Percentiles rank a stretch among this genome's conserved stretches.
Conservation (phyloP, 53 echinoderm and acorn worm species). For the Mesocentrotus franciscanus region DNA sequence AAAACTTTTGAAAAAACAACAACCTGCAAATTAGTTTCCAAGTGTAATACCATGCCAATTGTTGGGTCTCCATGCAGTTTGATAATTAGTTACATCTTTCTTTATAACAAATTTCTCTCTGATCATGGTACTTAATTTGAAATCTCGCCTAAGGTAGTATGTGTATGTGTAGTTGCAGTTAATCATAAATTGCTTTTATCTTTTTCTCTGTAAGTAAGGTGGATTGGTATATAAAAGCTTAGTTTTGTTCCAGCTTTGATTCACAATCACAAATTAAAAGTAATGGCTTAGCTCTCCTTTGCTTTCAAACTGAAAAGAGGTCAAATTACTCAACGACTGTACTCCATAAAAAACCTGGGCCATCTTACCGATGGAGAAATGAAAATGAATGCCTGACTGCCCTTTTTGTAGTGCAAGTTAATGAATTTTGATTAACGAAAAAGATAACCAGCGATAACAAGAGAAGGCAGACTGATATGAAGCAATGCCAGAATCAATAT, state of each 20-base stretch:
- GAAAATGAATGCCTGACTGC: slow-evolving; percentile 61
- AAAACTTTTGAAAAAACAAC: too few relatives aligned
- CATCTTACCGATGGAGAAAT: slow-evolving; percentile 12
- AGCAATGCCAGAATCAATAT: slow-evolving; percentile 57
- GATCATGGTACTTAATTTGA: background rate
- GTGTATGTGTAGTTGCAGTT: background rate
- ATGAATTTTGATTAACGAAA: slow-evolving; percentile 64
- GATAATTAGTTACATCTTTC: background rate
- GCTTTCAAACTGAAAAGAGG: slow-evolving; percentile 29
- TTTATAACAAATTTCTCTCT: background rate
- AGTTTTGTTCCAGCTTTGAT: background rate
- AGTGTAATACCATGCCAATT: background rate
- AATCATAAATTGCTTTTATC: background rate
- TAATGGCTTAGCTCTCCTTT: background rate
- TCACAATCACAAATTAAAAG: slow-evolving; percentile 46
- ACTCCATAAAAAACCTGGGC: background rate
- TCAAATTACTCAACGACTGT: background rate
- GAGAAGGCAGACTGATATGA: background rate
- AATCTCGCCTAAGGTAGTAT: background rate
- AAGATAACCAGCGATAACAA: slow-evolving; percentile 40
- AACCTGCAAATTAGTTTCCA: background rate
- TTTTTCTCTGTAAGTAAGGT: background rate
- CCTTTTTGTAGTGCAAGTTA: slow-evolving; percentile 42
- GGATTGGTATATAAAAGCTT: background rate
- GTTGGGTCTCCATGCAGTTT: background rate